phyloP scores from a whole-genome alignment of 2,888 invertebrate species.

The Tholera decimalis region DNA sequence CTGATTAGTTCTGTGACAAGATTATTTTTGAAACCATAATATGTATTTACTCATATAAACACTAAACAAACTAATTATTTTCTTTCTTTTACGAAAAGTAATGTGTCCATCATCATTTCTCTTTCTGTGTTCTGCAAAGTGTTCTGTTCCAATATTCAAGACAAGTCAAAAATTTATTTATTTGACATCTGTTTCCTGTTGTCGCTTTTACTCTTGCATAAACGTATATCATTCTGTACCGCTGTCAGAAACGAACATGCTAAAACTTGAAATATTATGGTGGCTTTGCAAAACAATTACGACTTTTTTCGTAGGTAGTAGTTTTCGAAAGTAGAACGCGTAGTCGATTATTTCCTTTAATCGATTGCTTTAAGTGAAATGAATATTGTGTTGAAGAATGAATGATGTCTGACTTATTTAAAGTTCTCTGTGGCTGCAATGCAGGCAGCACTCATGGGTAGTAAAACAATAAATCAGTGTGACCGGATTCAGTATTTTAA shows the following conservation, averaged over 20 bases:
- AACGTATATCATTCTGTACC: slow-evolving; percentile 25
- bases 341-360: slow-evolving; percentile 16
- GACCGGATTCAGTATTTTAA: too few species aligned
- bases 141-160: slow-evolving; percentile 49
- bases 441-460: not conserved
- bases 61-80: slow-evolving; percentile 60
- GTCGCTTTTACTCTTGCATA: slow-evolving; percentile 43
- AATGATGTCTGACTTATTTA: not conserved
- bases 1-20: slow-evolving; percentile 40
- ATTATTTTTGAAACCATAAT: slow-evolving; percentile 63
- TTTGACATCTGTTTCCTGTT: slow-evolving; percentile 24
- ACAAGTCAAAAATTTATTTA: slow-evolving; percentile 9
- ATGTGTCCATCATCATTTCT: slow-evolving; percentile 65
- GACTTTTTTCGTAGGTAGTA: slow-evolving; percentile 3
- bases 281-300: slow-evolving; percentile 19
- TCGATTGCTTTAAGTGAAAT: not conserved
- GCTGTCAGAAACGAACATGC: slow-evolving; percentile 52
- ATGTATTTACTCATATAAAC: slow-evolving; percentile 55
- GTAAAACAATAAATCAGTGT: not conserved
- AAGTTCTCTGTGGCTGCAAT: too few species aligned
- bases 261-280: not conserved
- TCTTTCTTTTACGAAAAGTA: slow-evolving; percentile 63
- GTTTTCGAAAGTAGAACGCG: too few species aligned
- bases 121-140: too few species aligned
- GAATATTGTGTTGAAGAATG: not conserved